phyloP scores from a whole-genome alignment of 2,888 invertebrate species.

The Stenchaetothrips biformis region DNA sequence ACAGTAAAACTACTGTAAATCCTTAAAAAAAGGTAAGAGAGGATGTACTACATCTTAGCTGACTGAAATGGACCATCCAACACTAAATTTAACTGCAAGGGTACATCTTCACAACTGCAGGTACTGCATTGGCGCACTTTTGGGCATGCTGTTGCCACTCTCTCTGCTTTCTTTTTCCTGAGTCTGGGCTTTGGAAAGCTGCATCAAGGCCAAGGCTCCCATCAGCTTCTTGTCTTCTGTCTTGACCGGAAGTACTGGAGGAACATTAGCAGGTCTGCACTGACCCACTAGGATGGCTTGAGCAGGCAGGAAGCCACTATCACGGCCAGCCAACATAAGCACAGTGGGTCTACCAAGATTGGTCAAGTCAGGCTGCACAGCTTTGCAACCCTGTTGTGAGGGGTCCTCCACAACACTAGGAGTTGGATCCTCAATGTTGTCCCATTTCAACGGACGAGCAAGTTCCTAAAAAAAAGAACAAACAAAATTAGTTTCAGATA shows the following conservation, averaged over 20 bases:
- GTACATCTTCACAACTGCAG: neutral
- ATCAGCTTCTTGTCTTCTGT: slow-evolving; percentile 4
- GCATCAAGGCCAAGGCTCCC: neutral
- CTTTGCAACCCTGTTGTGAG: neutral
- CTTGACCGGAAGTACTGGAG: neutral
- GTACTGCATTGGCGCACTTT: neutral
- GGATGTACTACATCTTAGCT: no score
- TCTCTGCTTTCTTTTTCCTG: neutral
- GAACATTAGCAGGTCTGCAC: neutral
- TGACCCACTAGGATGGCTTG: neutral
- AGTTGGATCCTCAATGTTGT: neutral
- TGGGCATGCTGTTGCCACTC: neutral
- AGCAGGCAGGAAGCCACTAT: neutral
- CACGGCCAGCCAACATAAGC: slow-evolving; percentile 37
- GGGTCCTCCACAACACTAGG: neutral
- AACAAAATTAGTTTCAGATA: neutral
- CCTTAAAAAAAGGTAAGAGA: no score
- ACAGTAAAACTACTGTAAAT: no score
- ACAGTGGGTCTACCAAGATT: slow-evolving; percentile 35
- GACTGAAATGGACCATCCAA: neutral
- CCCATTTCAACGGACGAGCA: neutral
- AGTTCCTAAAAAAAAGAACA: neutral
- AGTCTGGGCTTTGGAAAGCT: neutral
- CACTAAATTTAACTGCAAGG: neutral
- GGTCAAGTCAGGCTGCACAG: slow-evolving; percentile 28